phyloP scores from a whole-genome alignment of 2,888 invertebrate genomes.

The Nymphalis c-album region DNA sequence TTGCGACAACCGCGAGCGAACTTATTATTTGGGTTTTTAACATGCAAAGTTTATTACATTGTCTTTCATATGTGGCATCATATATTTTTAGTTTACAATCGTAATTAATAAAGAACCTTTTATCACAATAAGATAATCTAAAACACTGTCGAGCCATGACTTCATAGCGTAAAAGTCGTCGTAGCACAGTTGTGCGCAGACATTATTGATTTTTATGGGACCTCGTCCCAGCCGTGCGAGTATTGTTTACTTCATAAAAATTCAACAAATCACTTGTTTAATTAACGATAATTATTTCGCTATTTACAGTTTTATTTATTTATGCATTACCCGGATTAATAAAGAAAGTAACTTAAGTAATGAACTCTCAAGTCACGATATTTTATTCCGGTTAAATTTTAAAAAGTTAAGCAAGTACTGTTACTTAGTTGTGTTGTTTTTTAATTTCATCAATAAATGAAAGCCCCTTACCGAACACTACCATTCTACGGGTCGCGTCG shows the following conservation, averaged over 20 bases:
- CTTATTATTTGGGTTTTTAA: neutral
- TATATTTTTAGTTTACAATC: neutral
- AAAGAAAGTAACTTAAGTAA: neutral
- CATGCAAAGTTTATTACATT: neutral
- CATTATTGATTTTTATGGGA: slow-evolving; percentile 71
- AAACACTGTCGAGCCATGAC: slow-evolving; percentile 23
- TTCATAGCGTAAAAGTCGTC: slow-evolving; percentile 40
- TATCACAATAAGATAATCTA: neutral
- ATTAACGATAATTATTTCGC: neutral
- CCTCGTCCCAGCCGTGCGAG: slow-evolving; percentile 47
- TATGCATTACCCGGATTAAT: neutral
- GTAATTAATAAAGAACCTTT: neutral
- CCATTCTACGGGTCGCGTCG: slow-evolving; percentile 42
- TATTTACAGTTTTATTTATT: neutral
- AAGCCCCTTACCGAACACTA: slow-evolving; percentile 37
- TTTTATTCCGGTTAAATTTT: neutral
- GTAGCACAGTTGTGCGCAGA: slow-evolving; percentile 60
- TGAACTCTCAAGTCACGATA: too few species aligned
- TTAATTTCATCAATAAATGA: slow-evolving; percentile 11
- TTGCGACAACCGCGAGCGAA: neutral
- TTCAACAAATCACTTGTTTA: slow-evolving; percentile 28
- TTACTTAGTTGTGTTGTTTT: neutral
- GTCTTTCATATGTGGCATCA: neutral
- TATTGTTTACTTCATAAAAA: slow-evolving; percentile 57
- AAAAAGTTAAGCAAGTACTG: slow-evolving; percentile 2